Conservation (phyloP, 2,888 invertebrate genomes). For the Prosapia bicincta region DNA sequence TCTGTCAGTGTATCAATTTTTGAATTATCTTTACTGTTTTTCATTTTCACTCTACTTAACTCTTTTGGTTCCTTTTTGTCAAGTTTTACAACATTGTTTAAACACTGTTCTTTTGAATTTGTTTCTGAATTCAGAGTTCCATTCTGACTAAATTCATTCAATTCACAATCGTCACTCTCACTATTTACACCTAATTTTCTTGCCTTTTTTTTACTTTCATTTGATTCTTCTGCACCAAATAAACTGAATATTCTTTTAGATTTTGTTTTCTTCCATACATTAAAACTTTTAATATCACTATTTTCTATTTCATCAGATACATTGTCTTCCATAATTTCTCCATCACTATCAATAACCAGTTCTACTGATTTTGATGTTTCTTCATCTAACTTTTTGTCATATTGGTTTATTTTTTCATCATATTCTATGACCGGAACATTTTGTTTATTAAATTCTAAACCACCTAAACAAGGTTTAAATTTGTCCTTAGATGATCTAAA, state of each 20-base stretch:
- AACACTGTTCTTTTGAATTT: neutral
- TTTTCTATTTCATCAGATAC: neutral
- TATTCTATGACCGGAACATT: neutral
- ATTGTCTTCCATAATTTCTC: conserved; percentile 3
- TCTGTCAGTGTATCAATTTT: neutral
- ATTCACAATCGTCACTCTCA: neutral
- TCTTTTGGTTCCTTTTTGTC: neutral
- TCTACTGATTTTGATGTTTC: neutral
- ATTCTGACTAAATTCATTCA: neutral
- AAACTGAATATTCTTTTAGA: neutral
- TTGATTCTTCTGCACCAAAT: neutral
- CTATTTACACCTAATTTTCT: too few species aligned
- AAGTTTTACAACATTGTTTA: neutral
- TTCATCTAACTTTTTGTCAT: neutral
- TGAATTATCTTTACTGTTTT: neutral
- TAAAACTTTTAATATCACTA: neutral
- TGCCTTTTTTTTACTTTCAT: neutral
- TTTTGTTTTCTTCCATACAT: neutral
- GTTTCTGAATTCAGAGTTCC: neutral
- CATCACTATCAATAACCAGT: neutral
- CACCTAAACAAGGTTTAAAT: neutral
- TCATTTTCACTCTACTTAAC: neutral
- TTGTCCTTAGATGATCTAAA: neutral
- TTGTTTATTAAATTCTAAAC: neutral
- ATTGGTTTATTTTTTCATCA: neutral